Conservation (phyloP, 2,888 invertebrate genomes). For the Enoplolaimus lenunculus region DNA sequence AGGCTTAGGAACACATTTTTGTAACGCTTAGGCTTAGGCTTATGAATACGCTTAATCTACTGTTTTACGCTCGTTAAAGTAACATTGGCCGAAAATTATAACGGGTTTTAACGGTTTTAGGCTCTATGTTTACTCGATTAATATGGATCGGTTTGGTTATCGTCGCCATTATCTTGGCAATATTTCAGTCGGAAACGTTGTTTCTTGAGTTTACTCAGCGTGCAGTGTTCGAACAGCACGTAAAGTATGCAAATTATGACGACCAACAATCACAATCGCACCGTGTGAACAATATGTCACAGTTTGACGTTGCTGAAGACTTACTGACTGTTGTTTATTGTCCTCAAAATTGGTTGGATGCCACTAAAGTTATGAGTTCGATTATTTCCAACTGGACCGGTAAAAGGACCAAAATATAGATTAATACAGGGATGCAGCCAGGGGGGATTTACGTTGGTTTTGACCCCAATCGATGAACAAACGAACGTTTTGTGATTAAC, state of each 20-base stretch:
- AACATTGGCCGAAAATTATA: no score
- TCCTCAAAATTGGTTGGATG: not conserved
- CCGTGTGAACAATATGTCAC: no score
- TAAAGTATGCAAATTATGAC: not conserved
- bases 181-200: not conserved
- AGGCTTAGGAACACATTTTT: no score
- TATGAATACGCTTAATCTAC: no score
- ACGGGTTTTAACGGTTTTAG: not conserved
- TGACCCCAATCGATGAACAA: no score
- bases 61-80: no score
- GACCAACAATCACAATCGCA: not conserved
- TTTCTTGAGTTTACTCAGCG: not conserved
- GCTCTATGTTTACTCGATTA: not conserved
- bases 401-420: no score
- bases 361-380: not conserved
- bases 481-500: no score
- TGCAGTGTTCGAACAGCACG: not conserved
- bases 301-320: no score
- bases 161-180: not conserved
- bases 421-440: no score
- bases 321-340: not conserved
- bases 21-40: no score
- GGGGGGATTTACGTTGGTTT: no score
- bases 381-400: not conserved
- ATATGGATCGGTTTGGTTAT: not conserved